Percentiles rank a stretch among this genome's conserved stretches.
These are phyloP conservation scores for Ctenodactylus gundi DNA, from an alignment of 2,113 vertebrate genomes.

Conservation along the genomic window DNA sequence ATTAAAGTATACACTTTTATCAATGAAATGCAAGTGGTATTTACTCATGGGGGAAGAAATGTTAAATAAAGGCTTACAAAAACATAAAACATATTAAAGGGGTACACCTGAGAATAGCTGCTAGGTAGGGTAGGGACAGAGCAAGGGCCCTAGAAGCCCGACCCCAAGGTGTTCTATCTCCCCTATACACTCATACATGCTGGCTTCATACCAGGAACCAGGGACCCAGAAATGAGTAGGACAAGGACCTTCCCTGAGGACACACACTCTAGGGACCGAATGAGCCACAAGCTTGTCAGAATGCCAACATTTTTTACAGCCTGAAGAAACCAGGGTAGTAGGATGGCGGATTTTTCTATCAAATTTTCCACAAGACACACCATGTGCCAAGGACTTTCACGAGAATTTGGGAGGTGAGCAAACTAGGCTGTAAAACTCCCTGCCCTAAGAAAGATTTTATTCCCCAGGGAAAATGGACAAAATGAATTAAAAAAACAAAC, in stretches of 20 bases:
- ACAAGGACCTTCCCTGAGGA: not conserved
- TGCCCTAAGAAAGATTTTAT: not conserved
- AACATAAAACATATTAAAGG: not conserved
- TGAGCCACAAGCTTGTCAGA: fast-evolving
- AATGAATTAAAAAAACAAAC: not conserved
- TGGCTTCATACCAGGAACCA: not conserved
- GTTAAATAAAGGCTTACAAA: not conserved
- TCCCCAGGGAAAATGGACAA: not conserved
- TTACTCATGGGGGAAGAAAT: not conserved
- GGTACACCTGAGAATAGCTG: not conserved
- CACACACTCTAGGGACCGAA: fast-evolving
- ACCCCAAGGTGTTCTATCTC: not conserved
- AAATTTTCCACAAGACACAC: not conserved
- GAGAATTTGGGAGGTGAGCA: not conserved
- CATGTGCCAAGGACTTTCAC: not conserved
- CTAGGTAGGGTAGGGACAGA: not conserved
- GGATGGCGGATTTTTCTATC: no score
- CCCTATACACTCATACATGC: fast-evolving
- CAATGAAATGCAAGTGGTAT: not conserved
- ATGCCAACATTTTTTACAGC: not conserved
- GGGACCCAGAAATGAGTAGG: not conserved
- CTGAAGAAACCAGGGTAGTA: not conserved
- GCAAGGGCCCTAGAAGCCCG: no score
- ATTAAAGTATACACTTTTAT: not conserved
- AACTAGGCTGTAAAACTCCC: not conserved